Evolutionary conservation across 1,140 invertebrate genomes (phyloP), one percentile per base, ranked within the genome.

Genomic region (Ephestia elutella): DNA sequence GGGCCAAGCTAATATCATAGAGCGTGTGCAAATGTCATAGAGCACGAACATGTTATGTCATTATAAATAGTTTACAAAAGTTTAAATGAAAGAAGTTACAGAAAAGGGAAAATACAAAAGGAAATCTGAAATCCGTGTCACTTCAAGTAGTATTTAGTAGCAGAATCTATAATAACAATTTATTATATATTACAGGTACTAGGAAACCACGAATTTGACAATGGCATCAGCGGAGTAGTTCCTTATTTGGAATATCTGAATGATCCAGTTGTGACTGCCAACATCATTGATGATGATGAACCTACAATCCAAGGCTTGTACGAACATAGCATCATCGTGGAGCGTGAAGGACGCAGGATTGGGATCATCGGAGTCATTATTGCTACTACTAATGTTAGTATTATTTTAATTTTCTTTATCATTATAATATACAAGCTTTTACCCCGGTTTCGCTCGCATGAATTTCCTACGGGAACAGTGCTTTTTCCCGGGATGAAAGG

Each of bases 201-300:
- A 38, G 96, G 96, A 10, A 97, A 97, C 76, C 96, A 97, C 75
- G 96, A 97, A 74, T 97, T 97, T 76, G 96, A 97, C 72, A 91
- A 95, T 71, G 92, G 92, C 0, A 90, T 96, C 0, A 90, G 87
- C 57, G 95, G 94, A 1, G 71, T 96, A 0, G 91, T 94, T 0
- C 94, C 94, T 0, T 96, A 96, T 78, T 71, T 96, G 5, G 71
- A 92, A 73, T 82, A 87, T 28, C 76, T 95, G 7, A 83, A 92
- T 1, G 91, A 92, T 0, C 92, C 92, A 5, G 90, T 96, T 17
- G 82, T 96, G 0, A 92, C 93, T 9, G 90, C 93, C 18, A 97
- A 97, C 73, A 93, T 97, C 50, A 92, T 96, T 68, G 91, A 91
- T 13, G 90, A 88, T 28, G 73, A 91, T 9, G 95, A 96, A 74